Evolutionary conservation across 2,797 vertebrate species (phyloP), one percentile per base, ranked within the genome.

Genomic region (Anabas testudineus): DNA sequence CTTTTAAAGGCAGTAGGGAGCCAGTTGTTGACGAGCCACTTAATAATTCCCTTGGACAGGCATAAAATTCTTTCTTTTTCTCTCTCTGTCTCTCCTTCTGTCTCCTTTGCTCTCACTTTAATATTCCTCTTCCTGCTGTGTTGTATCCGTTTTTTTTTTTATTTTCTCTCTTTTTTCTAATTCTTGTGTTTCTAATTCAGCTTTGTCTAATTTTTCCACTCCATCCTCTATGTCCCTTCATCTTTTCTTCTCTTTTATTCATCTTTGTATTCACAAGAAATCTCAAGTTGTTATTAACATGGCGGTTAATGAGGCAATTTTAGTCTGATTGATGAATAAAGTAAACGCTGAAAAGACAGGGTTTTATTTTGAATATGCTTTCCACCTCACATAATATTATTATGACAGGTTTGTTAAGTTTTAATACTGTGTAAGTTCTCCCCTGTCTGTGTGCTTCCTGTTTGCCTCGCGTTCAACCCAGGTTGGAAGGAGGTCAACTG

Each of bases 1-100:
- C 83, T 86, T 90, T 86, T 86, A 85, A 91, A 91, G 79, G 82
- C 84, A 74, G 87, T 48, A n/a, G 83, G 83, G 57, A 71, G 69
- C 76, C 82, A 32, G 58, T 70, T 83, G 75, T 84, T 92, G 91
- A 93, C 73, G 70, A 87, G 86, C 75, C 81, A 84, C 82, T 93
- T 93, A 90, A 91, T 92, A 92, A 94, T 91, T 88, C 80, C 72
- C 69, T 64, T 71, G 88, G 90, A 93, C 89, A 92, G 78, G 77
- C 90, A 62, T 90, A 87, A 91, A 89, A 91, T 89, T 76, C 82
- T 82, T 58, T 81, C 76, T 76, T 76, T 87, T 76, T 74, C 81
- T 66, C 53, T 76, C 64, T 57, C 63, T 76, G 65, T 72, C 78
- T 69, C 59, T 82, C 21, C 73, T 51, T 66, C 58, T 71, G 73